Evolutionary conservation across 2,113 vertebrate genomes (phyloP).

Genomic region (Willisornis vidua): DNA sequence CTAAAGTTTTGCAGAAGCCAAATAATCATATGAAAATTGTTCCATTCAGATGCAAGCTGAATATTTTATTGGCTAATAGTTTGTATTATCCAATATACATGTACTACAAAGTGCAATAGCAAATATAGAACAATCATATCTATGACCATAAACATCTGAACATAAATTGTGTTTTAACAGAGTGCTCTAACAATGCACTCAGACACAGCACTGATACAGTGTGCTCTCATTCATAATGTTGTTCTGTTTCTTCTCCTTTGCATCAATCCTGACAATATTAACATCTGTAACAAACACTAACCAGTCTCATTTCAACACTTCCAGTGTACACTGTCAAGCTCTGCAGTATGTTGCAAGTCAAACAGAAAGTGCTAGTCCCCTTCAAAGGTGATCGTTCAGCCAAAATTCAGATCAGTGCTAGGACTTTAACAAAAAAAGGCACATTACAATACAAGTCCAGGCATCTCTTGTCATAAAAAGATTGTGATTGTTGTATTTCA

Average conservation of each 20-base stretch:
- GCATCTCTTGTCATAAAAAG: neutral
- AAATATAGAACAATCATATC: neutral
- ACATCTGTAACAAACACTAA: neutral
- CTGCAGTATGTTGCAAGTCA: neutral
- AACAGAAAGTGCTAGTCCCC: neutral
- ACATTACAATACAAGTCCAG: neutral
- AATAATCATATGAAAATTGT: neutral
- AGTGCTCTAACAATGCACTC: neutral
- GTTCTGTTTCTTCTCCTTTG: neutral
- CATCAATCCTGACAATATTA: neutral
- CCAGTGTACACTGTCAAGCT: neutral
- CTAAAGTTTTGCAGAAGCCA: neutral
- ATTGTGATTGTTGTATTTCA: neutral
- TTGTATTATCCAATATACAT: neutral
- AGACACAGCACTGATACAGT: neutral
- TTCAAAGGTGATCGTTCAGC: neutral
- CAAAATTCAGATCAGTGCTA: conserved; percentile 8
- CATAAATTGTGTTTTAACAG: neutral
- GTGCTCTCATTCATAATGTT: neutral
- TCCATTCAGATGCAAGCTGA: neutral
- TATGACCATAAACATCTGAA: neutral
- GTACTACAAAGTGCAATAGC: neutral
- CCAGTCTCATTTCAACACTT: neutral
- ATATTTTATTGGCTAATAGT: neutral
- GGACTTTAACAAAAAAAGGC: neutral